Evolutionary conservation across 2,797 vertebrate genomes (phyloP), one percentile per base, ranked within the genome.

Genomic region (Oophaga sylvatica): DNA sequence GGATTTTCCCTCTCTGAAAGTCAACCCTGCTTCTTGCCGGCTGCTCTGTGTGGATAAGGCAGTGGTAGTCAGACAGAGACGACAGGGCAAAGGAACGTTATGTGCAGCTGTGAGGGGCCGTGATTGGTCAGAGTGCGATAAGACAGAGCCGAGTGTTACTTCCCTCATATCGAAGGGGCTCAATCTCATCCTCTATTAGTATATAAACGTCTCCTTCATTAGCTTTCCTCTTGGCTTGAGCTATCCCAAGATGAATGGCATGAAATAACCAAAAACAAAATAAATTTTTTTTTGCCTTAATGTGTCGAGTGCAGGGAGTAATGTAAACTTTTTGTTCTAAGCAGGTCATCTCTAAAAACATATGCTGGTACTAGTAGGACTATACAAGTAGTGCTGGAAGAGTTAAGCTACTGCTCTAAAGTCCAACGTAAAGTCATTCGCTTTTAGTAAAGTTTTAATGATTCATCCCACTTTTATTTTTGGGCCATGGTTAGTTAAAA

Each of bases 1-100:
- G 93, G 95, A 94, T 95, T 94, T 93, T 94, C 93, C n/a, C 92
- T 93, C 92, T 93, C 92, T 94, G 94, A 94, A 95, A 94, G 91
- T 92, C 93, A 93, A 93, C 93, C 92, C 93, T 92, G 90, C 91
- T 93, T 92, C 92, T 92, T 89, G 90, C 83, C 91, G 91, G 92
- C 92, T 88, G 94, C 93, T 92, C 93, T 91, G 93, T 91, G 87
- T 7, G 93, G 95, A 95, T 95, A 93, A 95, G 93, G 90, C 94
- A 92, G 53, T 48, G 57, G 62, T 8, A 15, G 22, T 35, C 53
- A 76, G 53, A 31, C 29, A 20, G 35, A 71, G 88, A 86, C 29
- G 80, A 86, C 73, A 83, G 84, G 88, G 78, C 87, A 60, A 31
- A 6, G 13, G 29, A 22, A 17, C 29, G 60, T 59, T 35, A 26